Percentiles rank a stretch among this genome's conserved stretches.
Evolutionary conservation across 2,113 vertebrate genomes (phyloP).

Genomic region (Calidris pugnax): DNA sequence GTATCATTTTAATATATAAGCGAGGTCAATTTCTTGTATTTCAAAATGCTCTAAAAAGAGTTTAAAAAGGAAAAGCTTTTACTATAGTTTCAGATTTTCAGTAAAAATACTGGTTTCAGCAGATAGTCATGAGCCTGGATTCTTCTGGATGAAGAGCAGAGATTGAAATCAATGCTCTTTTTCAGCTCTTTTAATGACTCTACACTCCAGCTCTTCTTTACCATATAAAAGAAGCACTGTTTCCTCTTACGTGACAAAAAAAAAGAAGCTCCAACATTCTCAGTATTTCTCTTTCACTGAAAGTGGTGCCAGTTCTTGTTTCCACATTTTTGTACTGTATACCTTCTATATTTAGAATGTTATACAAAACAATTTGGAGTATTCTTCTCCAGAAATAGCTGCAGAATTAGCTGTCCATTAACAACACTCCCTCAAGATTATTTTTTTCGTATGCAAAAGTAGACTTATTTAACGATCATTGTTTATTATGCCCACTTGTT

Average conservation of each 20-base stretch:
- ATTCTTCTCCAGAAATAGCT: not conserved
- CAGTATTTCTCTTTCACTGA: not conserved
- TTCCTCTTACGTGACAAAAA: not conserved
- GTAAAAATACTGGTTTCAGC: not conserved
- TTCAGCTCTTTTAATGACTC: not conserved
- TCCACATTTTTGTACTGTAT: not conserved
- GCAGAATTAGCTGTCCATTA: not conserved
- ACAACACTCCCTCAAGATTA: not conserved
- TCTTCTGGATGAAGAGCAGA: not conserved
- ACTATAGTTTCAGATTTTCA: not conserved
- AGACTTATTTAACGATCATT: not conserved
- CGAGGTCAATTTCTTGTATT: not conserved
- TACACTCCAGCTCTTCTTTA: not conserved
- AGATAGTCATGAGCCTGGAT: not conserved
- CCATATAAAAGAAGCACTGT: not conserved
- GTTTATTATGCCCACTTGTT: not conserved
- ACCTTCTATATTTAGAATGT: not conserved
- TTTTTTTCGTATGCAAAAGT: not conserved
- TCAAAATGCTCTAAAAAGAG: not conserved
- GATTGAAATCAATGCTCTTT: not conserved
- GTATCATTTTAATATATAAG: not conserved
- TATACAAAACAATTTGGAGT: not conserved
- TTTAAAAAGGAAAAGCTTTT: not conserved
- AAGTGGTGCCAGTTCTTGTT: not conserved
- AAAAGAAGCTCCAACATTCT: not conserved